Percentiles rank a stretch among this genome's conserved stretches.
These are phyloP conservation scores for Argynnis bischoffii DNA, from an alignment of 2,888 invertebrate genomes.

Conservation along the genomic window DNA sequence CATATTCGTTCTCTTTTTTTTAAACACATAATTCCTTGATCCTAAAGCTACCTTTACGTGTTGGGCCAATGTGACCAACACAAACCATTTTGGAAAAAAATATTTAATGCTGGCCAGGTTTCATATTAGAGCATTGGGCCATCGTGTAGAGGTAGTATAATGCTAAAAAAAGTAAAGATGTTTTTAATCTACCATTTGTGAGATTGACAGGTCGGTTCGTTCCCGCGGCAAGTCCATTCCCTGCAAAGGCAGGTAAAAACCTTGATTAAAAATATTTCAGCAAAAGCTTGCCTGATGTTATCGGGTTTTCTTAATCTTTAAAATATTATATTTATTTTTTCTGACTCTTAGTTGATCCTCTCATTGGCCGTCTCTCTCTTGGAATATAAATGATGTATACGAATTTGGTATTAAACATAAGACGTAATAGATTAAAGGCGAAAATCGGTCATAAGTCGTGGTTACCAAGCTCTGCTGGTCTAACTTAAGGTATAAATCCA, in stretches of 20 bases:
- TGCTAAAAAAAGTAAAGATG: conserved; percentile 73
- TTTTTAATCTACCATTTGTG: conserved; percentile 81
- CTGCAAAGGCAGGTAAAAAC: conserved; percentile 74
- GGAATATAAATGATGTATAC: not conserved
- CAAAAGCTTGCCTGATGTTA: conserved; percentile 62
- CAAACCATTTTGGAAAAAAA: not conserved
- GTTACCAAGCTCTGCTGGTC: too few species aligned
- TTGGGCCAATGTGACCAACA: conserved; percentile 7
- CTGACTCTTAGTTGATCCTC: not conserved
- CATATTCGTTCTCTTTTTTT: conserved; percentile 63
- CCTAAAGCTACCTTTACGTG: conserved; percentile 60
- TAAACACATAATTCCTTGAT: conserved; percentile 73
- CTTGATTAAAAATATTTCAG: conserved; percentile 82
- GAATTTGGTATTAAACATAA: not conserved
- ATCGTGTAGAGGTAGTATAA: conserved; percentile 13
- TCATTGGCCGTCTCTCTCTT: not conserved
- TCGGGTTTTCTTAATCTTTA: conserved; percentile 46
- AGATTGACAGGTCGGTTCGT: conserved; percentile 80
- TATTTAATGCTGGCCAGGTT: not conserved
- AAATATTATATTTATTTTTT: conserved; percentile 36
- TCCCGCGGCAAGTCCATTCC: conserved; percentile 63
- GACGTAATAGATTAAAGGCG: too few species aligned
- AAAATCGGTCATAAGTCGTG: too few species aligned
- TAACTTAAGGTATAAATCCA: too few species aligned
- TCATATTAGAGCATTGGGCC: conserved; percentile 7